Base-by-base conservation (phyloP, 2,888 invertebrate species). In the Epistrophe grossulariae region DNA sequence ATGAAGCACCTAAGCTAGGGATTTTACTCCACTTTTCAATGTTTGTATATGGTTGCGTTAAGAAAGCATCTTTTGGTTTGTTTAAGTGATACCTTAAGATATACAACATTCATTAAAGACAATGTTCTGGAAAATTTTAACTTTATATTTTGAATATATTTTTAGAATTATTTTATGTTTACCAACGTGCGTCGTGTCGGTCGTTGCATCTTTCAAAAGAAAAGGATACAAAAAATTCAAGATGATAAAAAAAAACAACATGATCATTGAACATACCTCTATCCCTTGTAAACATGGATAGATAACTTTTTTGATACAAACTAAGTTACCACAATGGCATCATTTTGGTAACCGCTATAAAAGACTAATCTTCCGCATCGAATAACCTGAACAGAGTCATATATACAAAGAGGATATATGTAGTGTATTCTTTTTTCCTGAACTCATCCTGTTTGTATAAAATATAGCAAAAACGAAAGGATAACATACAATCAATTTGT, bases 351-450 rank as follows among this genome's bases (percentile, higher is more conserved):
- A 82, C 82, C 78, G 78, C 74, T 74, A 82, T 82, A 74, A 82
- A 82, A 79, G 79, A 82, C 82, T 71, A 85, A 85, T 85, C 82
- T 82, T 82, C 82, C 81, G 70, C 78, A 82, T 74, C 82, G 64
- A 71, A 85, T 85, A 82, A 78, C 78, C 52, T 38, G 57, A 80
- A 71, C 24, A 24, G n/a, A 38, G 59, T 45, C 48, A 62, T 48
- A 71, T 31, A 31, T 31, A 50, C 13, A 11, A 71, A 50, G 48
- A 50, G 48, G 48, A 48, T 71, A 43, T 59, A 59, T 19, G 24
- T 24, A 24, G 2, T 55, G 17, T 59, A 45, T 40, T 13, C 40
- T 35, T 10, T 8, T 48, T 57, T 24, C 68, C 38, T 11, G 48
- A 19, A 10, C 28, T 15, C 13, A 35, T 45, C 66, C 48, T 50